Conservation (phyloP, 2,113 vertebrate species). For the Tachysurus fulvidraco region DNA sequence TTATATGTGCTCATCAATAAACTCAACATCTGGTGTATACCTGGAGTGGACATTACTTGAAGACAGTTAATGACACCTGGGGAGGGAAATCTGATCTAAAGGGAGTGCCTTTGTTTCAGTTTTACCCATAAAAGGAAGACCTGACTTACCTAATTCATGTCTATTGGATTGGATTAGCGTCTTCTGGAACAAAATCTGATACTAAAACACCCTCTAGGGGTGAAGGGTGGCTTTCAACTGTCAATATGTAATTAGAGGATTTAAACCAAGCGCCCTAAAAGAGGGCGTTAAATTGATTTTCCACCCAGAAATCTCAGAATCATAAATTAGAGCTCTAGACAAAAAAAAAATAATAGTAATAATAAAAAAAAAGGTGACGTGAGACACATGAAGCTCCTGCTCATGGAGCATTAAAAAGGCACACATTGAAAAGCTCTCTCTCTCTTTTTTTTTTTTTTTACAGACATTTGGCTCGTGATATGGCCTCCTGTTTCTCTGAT, state of each 20-base stretch:
- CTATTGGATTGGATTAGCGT: background rate
- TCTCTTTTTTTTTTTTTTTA: background rate
- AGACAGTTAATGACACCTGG: constrained; percentile 7
- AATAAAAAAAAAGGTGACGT: background rate
- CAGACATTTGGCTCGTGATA: background rate
- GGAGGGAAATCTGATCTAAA: background rate
- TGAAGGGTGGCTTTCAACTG: constrained; percentile 15
- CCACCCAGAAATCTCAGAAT: background rate
- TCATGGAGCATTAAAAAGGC: background rate
- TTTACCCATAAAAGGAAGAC: constrained; percentile 3
- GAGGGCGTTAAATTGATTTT: constrained; percentile 5
- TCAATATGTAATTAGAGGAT: constrained; percentile 3
- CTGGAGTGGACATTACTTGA: constrained; percentile 8
- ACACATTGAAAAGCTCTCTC: background rate
- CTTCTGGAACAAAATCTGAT: constrained; percentile 36
- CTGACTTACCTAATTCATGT: constrained; percentile 5
- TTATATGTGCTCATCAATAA: background rate
- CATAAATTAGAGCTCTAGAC: constrained; percentile 15
- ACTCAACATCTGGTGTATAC: constrained; percentile 38
- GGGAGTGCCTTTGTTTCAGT: background rate
- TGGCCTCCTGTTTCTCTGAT: no score
- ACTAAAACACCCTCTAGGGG: constrained; percentile 29
- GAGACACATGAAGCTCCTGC: background rate
- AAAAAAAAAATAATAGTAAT: background rate
- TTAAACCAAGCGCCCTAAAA: background rate